Evolutionary conservation across 2,797 vertebrate genomes (phyloP), one percentile per base, ranked within the genome.

Genomic region (Microctenopoma stevenorrisi): DNA sequence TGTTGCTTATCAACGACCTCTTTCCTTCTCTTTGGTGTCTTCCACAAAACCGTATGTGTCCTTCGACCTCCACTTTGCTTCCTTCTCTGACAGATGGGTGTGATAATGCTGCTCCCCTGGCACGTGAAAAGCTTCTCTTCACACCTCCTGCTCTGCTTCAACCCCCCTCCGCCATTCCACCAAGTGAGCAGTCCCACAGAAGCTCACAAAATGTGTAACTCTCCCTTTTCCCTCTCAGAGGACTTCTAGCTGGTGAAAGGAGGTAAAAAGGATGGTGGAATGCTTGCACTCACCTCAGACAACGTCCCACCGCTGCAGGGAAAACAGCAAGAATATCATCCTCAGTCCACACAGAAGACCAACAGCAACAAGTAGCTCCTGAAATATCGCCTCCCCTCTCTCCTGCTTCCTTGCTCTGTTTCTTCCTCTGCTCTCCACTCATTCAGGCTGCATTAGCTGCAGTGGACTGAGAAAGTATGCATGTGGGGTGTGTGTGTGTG

Each of bases 291-390:
- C 93, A 96, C 95, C 94, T 94, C 85, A 92, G 33, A 40, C 84
- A 74, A 85, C 86, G 76, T 90, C 91, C 91, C 91, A 33, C 55
- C 58, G 87, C 83, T 76, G 82, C 85, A 78, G 57, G 60, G 58
- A 83, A 78, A 82, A 68, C 60, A 77, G 81, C 81, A 78, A 85
- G 76, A 88, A 79, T 82, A 90, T 86, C 94, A 91, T 89, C 81
- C 80, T 90, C 65, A 78, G 9, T 75, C 83, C 78, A 49, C 71
- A 67, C 72, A 63, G 62, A 79, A 79, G 82, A 82, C 82, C 88
- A 83, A 87, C 72, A 91, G 84, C 90, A 94, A 92, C 93, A 94
- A 94, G 94, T 88, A 88, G 91, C 73, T 88, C 85, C 82, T 73
- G 64, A 43, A 80, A 86, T 79, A 86, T 68, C 84, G 85, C 83